Percentiles rank a stretch among this genome's conserved stretches.
phyloP scores from a whole-genome alignment of 2,797 vertebrate genomes.

The Spea hammondii region DNA sequence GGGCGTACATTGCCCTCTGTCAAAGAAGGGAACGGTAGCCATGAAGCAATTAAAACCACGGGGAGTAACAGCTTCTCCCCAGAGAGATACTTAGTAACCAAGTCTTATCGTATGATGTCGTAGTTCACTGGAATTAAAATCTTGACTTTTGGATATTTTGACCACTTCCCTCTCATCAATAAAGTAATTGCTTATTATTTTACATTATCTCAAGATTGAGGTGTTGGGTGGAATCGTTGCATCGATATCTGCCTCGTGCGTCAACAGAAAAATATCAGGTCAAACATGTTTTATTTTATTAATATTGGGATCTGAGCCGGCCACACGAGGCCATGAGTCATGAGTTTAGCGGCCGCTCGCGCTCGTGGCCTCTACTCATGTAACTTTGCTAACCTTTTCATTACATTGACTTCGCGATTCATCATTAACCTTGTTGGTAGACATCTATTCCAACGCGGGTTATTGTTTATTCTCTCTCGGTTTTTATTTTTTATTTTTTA shows the following conservation, averaged over 20 bases:
- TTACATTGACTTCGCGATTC: conserved; percentile 28
- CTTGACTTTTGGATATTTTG: too few species aligned
- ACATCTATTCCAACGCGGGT: conserved; percentile 4
- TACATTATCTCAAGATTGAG: background rate
- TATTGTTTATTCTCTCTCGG: too few species aligned
- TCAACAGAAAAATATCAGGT: conserved; percentile 2
- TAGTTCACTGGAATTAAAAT: too few species aligned
- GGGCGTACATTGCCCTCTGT: too few species aligned
- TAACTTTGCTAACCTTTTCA: conserved; percentile 11
- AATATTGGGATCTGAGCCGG: conserved; percentile 3
- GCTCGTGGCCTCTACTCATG: background rate
- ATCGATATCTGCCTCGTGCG: conserved; percentile 24
- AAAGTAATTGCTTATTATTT: too few species aligned
- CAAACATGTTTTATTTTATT: conserved; percentile 21
- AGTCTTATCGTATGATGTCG: too few species aligned
- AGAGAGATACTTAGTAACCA: too few species aligned
- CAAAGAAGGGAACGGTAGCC: too few species aligned
- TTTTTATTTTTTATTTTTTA: too few species aligned
- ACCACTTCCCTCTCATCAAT: too few species aligned
- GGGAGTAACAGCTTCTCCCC: too few species aligned
- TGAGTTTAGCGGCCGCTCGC: background rate
- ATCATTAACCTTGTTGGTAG: background rate
- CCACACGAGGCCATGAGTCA: conserved; percentile 11
- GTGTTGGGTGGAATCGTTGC: conserved; percentile 13
- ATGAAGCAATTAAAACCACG: too few species aligned